Evolutionary conservation across 1,140 invertebrate species (phyloP), one percentile per base, ranked within the genome.

Genomic region (Achatina immaculata): DNA sequence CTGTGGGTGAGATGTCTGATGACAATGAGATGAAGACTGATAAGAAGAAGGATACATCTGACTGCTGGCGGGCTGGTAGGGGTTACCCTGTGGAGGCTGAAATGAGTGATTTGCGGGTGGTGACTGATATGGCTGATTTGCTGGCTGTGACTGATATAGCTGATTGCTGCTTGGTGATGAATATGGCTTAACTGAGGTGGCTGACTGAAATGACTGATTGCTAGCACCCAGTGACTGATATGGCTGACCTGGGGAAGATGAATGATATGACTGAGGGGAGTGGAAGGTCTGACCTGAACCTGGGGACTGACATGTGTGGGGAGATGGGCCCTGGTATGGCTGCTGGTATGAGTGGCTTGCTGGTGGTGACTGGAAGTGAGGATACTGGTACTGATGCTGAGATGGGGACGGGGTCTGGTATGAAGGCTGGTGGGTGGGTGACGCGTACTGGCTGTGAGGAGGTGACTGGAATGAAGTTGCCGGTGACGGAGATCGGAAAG

Each of bases 401-500:
- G 45, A 34, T 43, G 38, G 55, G 11, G 80, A 78, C 34, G 84
- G 80, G 21, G 76, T 81, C 2, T 68, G 75, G 43, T 65, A 38
- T 38, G 83, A 16, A 36, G 74, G 73, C 73, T 83, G 82, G 42
- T n/a, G 78, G 51, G 28, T 55, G 31, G 74, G 58, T 38, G 75
- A 48, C 38, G 75, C 28, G 6, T 78, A 28, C 24, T 4, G 21
- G 36, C 43, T 78, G 58, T 34, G 36, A 66, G 14, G 11, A 40
- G 36, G 71, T 1, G 45, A 74, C 42, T 42, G 72, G 68, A 42
- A 45, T 14, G 68, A 45, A 7, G 7, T 14, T 19, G 42, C 43
- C 14, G 66, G 66, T 38, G 71, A 43, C 19, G 71, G 7, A 11
- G 65, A 14, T 28, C 68, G 11, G 68, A 36, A 71, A 40, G 68